Conservation (phyloP, 2,113 vertebrate genomes). For the Cygnus atratus region DNA sequence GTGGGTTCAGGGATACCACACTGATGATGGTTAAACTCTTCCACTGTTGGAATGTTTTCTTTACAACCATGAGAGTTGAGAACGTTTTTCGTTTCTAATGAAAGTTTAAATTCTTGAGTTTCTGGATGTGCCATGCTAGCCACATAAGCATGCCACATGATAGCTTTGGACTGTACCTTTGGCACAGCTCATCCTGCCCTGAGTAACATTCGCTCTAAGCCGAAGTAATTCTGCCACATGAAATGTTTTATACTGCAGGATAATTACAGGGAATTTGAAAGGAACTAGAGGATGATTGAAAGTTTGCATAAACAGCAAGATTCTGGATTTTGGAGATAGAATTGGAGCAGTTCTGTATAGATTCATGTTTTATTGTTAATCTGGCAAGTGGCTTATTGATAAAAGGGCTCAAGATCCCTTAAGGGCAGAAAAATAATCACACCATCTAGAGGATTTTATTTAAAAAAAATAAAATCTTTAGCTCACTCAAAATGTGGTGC, state of each 20-base stretch:
- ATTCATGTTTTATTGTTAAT: neutral
- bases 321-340: conserved; percentile 16
- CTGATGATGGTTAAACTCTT: neutral
- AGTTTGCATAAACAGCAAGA: conserved; percentile 31
- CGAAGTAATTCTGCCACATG: conserved; percentile 44
- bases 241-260: neutral
- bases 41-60: conserved; percentile 13
- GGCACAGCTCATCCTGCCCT: conserved; percentile 8
- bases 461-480: neutral
- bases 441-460: neutral
- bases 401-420: neutral
- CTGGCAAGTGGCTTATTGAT: conserved; percentile 23
- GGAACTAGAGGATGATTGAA: conserved; percentile 21
- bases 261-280: conserved; percentile 42
- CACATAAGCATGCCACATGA: conserved; percentile 11
- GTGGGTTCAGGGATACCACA: neutral
- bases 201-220: conserved; percentile 6
- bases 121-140: conserved; percentile 8
- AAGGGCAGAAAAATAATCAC: neutral
- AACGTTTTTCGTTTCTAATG: conserved; percentile 8
- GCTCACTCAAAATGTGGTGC: neutral
- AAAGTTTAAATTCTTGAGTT: conserved; percentile 14
- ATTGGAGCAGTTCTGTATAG: conserved; percentile 13
- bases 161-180: conserved; percentile 44
- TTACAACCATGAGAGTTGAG: neutral